phyloP scores from a whole-genome alignment of 2,888 invertebrate genomes.

The Perithous albicinctus region DNA sequence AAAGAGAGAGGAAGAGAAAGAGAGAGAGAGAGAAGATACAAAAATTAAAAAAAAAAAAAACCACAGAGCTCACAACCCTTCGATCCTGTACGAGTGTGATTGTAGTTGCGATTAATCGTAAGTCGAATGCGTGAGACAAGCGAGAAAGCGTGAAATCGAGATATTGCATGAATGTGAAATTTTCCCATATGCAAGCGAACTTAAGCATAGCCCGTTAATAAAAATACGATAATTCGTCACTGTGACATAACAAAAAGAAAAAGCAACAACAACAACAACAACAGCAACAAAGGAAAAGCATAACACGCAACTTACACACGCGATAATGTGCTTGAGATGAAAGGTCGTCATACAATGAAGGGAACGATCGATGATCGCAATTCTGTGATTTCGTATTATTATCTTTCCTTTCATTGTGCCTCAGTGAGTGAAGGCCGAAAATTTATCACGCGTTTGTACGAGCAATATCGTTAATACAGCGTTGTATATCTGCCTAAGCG shows the following conservation, averaged over 20 bases:
- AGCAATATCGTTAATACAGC: conserved; percentile 75
- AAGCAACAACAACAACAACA: too few species aligned
- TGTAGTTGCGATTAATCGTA: conserved; percentile 32
- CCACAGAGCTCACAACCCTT: conserved; percentile 49
- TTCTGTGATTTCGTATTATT: conserved; percentile 16
- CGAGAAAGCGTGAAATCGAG: conserved; percentile 45
- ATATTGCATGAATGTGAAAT: conserved; percentile 34
- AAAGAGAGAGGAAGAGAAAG: conserved; percentile 4
- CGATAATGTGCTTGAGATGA: conserved; percentile 19
- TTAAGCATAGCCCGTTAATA: conserved; percentile 30
- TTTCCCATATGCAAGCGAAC: conserved; percentile 42
- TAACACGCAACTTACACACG: neutral
- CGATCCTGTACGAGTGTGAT: conserved; percentile 46
- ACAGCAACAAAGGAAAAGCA: conserved; percentile 15
- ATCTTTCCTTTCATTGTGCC: conserved; percentile 37
- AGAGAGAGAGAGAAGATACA: conserved; percentile 23
- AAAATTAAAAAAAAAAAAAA: conserved; percentile 16
- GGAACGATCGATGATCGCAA: neutral
- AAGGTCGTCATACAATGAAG: conserved; percentile 15
- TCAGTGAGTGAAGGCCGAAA: conserved; percentile 53
- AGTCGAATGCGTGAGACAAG: conserved; percentile 46
- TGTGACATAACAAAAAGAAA: conserved; percentile 34
- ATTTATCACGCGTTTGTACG: conserved; percentile 72
- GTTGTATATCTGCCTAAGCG: conserved; percentile 73
- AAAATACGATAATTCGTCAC: conserved; percentile 36